Base-by-base conservation (phyloP, 1,140 invertebrate genomes). In the Acromyrmex echinatior region DNA sequence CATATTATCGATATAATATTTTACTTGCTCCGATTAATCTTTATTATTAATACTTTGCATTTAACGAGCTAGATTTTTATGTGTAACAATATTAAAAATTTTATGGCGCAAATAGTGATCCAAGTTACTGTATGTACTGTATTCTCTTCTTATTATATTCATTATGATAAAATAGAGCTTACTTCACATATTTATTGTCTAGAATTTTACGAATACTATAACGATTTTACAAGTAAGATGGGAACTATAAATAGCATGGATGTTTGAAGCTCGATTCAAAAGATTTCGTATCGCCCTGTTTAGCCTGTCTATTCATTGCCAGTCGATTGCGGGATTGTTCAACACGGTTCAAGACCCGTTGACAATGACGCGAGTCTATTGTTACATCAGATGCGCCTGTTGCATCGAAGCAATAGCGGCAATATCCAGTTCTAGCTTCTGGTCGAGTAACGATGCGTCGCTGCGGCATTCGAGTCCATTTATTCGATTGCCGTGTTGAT, bases 281-380 rank as follows among this genome's bases (percentile, higher is more conserved):
- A 31, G 51, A 76, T n/a, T 51, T 4, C 39, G n/a, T 14, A 65
- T 65, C 25, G 28, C 25, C 56, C 16, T 31, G 25, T 73, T 49
- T 60, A 28, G 12, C 4, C 14, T 10, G 1, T 2, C 65, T 49
- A 25, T 14, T 45, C 10, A 45, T n/a, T 73, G 62, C 53, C 58
- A 49, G 51, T 31, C 88, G 88, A 87, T 90, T 79, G 80, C 51
- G 21, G 71, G 25, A 77, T 45, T 79, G 35, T 58, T 58, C 70
- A 68, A 53, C 62, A 28, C 78, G 73, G 86, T 85, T 76, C 56
- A 86, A 90, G 88, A 80, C 66, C 58, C 79, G 16, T 66, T 28
- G 86, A 90, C 88, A 90, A 89, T 90, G 76, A 90, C 76, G 79
- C 76, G 65, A 77, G 73, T 86, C 58, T 77, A 79, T 88, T 90